Conservation (phyloP, 2,113 vertebrate genomes). For the Mus musculus region GRCm39 chr16:10768001-10768500, state of each 20-base stretch:
- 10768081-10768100: background rate
- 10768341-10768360: background rate
- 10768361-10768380: background rate
- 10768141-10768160: too few relatives aligned
- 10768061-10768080: background rate
- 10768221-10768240: background rate
- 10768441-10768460: background rate
- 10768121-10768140: background rate
- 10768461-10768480: background rate
- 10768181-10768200: background rate
- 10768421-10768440: background rate
- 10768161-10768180: background rate
- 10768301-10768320: background rate
- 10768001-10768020: too few relatives aligned
- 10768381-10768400: background rate
- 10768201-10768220: background rate
- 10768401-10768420: background rate
- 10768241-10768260: background rate
- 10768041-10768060: background rate
- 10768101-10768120: background rate
- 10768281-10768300: background rate
- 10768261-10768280: background rate
- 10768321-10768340: background rate
- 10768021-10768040: background rate
- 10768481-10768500: background rate